phyloP scores from a whole-genome alignment of 1,140 invertebrate genomes.

The Capitella teleta region DNA sequence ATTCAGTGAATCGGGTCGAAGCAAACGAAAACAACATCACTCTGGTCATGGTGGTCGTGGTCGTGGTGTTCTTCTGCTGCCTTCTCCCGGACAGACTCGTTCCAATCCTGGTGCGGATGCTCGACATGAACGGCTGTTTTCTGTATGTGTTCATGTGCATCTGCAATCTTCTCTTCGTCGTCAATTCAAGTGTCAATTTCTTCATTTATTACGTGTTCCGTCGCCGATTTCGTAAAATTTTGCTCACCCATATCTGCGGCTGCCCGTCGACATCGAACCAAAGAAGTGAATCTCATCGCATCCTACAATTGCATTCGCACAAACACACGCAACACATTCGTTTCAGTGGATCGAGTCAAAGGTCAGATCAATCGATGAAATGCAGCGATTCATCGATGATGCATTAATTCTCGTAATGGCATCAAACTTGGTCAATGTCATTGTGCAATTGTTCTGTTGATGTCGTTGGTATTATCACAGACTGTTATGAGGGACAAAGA shows the following conservation, averaged over 20 bases:
- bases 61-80: constrained; percentile 10
- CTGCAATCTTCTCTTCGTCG: constrained; percentile 8
- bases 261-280: background rate
- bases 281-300: no score
- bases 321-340: no score
- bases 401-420: no score
- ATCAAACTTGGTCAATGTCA: no score
- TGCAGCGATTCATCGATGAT: no score
- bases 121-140: background rate
- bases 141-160: background rate
- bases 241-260: background rate
- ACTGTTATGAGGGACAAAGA: no score
- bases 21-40: constrained; percentile 11
- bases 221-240: constrained; percentile 7
- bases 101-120: background rate
- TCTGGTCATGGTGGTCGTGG: constrained; percentile 11
- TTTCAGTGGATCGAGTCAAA: no score
- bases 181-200: constrained; percentile 14
- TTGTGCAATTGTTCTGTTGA: no score
- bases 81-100: constrained; percentile 9
- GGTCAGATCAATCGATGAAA: no score
- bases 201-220: constrained; percentile 11
- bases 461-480: no score
- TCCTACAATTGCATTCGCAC: no score
- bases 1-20: background rate